A percentile compares a stretch with the other conserved stretches of the same genome.
Conservation (phyloP, 2,888 invertebrate species). For the Gandaritis pyraliata region DNA sequence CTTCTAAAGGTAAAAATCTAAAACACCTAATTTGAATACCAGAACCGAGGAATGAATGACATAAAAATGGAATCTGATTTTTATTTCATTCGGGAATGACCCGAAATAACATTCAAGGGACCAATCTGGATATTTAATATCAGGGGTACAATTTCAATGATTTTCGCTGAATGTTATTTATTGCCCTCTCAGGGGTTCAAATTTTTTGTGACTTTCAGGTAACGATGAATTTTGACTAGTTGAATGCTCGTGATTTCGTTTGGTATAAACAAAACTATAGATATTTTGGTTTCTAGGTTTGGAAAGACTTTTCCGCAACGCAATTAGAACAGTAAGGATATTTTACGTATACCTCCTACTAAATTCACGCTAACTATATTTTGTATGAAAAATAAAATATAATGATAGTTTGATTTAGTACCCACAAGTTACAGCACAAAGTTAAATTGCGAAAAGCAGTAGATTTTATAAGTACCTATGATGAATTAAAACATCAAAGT, state of each 20-base stretch:
- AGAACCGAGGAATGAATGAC: not conserved
- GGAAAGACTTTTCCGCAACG: too few species aligned
- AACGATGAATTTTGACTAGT: not conserved
- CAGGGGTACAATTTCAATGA: conserved; percentile 2
- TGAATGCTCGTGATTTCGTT: not conserved
- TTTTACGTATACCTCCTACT: too few species aligned
- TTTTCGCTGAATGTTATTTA: conserved; percentile 15
- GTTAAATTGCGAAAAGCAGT: not conserved
- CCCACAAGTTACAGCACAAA: not conserved
- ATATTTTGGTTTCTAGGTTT: too few species aligned
- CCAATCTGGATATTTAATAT: not conserved
- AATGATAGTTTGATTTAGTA: too few species aligned
- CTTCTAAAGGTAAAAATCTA: too few species aligned
- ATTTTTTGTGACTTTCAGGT: too few species aligned
- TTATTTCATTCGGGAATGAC: not conserved
- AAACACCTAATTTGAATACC: too few species aligned
- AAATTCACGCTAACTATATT: too few species aligned
- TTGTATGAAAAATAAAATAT: too few species aligned
- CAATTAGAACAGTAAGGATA: too few species aligned
- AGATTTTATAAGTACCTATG: conserved; percentile 1
- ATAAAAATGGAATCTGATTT: not conserved
- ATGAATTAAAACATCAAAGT: conserved; percentile 13
- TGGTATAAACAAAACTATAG: too few species aligned
- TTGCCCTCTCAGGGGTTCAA: conserved; percentile 5
- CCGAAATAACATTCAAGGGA: not conserved